These are phyloP conservation scores for Apantesis nais DNA, from an alignment of 2,888 invertebrate genomes.

Conservation along the genomic window DNA sequence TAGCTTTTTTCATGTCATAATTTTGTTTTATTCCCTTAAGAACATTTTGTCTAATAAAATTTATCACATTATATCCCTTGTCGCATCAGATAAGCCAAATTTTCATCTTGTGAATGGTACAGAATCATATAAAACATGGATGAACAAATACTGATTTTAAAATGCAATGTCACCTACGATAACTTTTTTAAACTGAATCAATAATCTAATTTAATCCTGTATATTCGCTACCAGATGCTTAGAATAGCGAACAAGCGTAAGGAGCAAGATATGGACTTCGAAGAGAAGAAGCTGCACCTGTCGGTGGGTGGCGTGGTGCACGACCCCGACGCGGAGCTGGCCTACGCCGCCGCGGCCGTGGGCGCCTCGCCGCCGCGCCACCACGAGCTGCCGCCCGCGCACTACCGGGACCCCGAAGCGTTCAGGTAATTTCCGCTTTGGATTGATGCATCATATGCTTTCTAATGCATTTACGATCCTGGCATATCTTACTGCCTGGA, in stretches of 20 bases:
- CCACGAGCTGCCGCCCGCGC: conserved; percentile 57
- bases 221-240: conserved; percentile 68
- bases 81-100: too few relatives aligned
- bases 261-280: conserved; percentile 97
- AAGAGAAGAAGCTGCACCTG: conserved; percentile 97
- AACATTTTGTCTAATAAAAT: too few relatives aligned
- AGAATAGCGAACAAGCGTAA: conserved; percentile 96
- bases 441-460: too few relatives aligned
- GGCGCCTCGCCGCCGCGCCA: conserved; percentile 77
- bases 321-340: conserved; percentile 80
- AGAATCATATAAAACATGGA: too few relatives aligned
- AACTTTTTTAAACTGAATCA: neutral
- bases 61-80: too few relatives aligned
- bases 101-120: too few relatives aligned
- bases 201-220: neutral
- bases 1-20: too few relatives aligned
- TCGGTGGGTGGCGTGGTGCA: conserved; percentile 87
- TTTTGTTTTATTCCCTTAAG: too few relatives aligned
- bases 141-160: too few relatives aligned
- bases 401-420: conserved; percentile 64
- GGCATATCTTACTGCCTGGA: neutral
- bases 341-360: conserved; percentile 89
- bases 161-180: too few relatives aligned
- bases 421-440: conserved; percentile 53
- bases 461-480: neutral